These are phyloP conservation scores for Asarcornis scutulata DNA, from an alignment of 2,113 vertebrate genomes.

Conservation along the genomic window DNA sequence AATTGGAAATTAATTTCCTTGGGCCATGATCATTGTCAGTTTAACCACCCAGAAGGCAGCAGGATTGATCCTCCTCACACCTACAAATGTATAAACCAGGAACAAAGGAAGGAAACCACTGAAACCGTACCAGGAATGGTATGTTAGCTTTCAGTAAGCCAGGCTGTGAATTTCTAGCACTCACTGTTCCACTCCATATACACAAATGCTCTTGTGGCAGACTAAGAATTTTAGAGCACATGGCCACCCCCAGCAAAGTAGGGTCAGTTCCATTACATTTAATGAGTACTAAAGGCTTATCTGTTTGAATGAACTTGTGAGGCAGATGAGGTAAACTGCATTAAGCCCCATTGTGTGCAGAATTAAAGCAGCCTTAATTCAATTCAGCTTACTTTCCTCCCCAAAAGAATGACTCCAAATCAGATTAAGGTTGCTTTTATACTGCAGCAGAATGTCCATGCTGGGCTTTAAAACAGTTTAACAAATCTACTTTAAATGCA, in stretches of 20 bases:
- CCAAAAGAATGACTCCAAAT: conserved; percentile 63
- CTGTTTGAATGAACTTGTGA: conserved; percentile 46
- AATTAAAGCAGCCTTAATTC: conserved; percentile 70
- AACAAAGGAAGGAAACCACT: not conserved
- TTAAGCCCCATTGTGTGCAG: conserved; percentile 68
- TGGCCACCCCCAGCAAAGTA: not conserved
- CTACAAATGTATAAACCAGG: not conserved
- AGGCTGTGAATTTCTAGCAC: conserved; percentile 2
- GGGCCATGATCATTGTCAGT: not conserved
- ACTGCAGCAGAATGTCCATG: conserved; percentile 73
- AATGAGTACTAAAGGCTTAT: not conserved
- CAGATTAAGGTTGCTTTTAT: conserved; percentile 70
- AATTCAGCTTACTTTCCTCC: conserved; percentile 58
- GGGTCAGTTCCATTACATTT: conserved; percentile 1
- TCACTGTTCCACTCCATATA: not conserved
- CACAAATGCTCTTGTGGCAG: not conserved
- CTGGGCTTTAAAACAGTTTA: conserved; percentile 68
- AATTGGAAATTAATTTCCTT: not conserved
- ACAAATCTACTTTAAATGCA: conserved; percentile 63
- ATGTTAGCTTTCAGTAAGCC: not conserved
- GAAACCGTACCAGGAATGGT: not conserved
- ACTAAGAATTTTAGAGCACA: not conserved
- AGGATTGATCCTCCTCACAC: not conserved
- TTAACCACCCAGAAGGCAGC: not conserved
- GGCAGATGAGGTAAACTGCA: conserved; percentile 71